phyloP scores from a whole-genome alignment of 2,113 vertebrate genomes.

The Boleophthalmus pectinirostris region DNA sequence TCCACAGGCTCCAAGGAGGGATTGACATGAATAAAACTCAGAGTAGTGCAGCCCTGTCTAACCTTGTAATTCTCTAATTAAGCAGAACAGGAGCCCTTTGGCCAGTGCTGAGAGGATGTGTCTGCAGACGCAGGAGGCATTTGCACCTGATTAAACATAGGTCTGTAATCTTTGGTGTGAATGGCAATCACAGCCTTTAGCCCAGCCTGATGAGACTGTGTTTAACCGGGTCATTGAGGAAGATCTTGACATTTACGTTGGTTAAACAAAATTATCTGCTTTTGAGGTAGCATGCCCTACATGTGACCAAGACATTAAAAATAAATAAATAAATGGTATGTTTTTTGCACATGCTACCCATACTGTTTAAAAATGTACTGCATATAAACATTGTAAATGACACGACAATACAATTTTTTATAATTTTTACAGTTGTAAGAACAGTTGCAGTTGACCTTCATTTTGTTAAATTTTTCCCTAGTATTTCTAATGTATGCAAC shows the following conservation, averaged over 20 bases:
- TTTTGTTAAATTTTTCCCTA: too few relatives aligned
- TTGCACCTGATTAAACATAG: constrained; percentile 61
- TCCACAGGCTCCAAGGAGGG: constrained; percentile 2
- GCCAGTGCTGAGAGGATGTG: constrained; percentile 47
- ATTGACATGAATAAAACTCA: background rate
- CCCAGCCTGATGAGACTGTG: background rate
- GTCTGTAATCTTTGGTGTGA: constrained; percentile 46
- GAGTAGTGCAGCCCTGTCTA: background rate
- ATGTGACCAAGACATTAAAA: background rate
- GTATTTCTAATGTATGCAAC: too few relatives aligned
- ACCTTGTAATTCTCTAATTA: constrained; percentile 41
- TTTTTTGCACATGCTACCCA: too few relatives aligned
- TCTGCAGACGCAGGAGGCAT: constrained; percentile 38
- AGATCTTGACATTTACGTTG: constrained; percentile 58
- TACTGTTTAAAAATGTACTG: too few relatives aligned
- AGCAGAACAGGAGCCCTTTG: constrained; percentile 46
- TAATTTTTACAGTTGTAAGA: too few relatives aligned
- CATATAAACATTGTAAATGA: too few relatives aligned
- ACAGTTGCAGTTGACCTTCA: too few relatives aligned
- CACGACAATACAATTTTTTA: too few relatives aligned
- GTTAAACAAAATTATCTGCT: constrained; percentile 37
- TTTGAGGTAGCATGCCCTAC: constrained; percentile 2
- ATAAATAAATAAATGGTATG: background rate
- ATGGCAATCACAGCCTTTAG: constrained; percentile 29
- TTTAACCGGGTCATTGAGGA: constrained; percentile 22